A percentile compares a stretch with the other conserved stretches of the same genome.
Evolutionary conservation across 2,113 vertebrate species (phyloP).

Genomic region (Leucoraja erinaceus): DNA sequence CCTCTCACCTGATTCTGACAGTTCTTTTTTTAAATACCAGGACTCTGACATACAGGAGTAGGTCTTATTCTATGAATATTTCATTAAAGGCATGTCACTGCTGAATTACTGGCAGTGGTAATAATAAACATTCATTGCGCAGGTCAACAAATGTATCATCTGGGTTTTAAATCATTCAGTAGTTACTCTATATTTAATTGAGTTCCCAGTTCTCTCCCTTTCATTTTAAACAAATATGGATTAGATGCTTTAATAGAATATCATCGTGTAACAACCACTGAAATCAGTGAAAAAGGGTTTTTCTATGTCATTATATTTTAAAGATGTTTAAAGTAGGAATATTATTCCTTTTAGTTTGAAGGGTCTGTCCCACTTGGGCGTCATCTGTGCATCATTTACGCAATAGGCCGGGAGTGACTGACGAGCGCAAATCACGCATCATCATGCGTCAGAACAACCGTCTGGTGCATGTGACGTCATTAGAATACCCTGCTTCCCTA

Average conservation of each 20-base stretch:
- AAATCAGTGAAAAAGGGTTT: background rate
- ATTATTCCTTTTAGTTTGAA: background rate
- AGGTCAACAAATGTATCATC: constrained; percentile 34
- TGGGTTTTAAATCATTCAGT: constrained; percentile 31
- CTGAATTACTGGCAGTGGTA: constrained; percentile 33
- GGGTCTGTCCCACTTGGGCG: no score
- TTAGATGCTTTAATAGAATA: background rate
- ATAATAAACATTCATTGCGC: constrained; percentile 10
- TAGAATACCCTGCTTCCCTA: no score
- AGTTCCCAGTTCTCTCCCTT: background rate
- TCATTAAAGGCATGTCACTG: constrained; percentile 24
- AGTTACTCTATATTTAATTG: background rate
- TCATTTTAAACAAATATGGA: constrained; percentile 29
- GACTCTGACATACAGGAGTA: constrained; percentile 26
- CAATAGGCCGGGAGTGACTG: no score
- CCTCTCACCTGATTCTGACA: constrained; percentile 22
- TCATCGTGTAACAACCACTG: background rate
- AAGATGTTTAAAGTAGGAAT: background rate
- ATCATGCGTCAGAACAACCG: no score
- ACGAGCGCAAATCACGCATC: no score
- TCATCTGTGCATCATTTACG: no score
- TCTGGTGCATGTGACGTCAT: no score
- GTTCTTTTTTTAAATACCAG: constrained; percentile 19
- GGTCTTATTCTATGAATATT: constrained; percentile 33
- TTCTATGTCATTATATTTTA: background rate